Evolutionary conservation across 2,113 vertebrate genomes (phyloP), one percentile per base, ranked within the genome.

Genomic region (Cottus gobio): DNA sequence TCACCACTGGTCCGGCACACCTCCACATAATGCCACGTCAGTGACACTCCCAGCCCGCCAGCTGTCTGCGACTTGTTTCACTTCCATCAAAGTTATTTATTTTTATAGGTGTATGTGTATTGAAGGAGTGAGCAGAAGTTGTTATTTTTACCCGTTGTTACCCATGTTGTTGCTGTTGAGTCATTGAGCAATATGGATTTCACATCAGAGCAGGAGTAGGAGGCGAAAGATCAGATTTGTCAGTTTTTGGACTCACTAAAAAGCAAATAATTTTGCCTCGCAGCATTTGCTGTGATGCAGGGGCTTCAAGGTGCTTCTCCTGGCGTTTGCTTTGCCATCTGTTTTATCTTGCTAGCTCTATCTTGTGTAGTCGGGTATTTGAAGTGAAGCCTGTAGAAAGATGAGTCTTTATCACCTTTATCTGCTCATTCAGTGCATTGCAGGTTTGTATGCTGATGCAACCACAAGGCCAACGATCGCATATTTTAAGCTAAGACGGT

Each of bases 311-410:
- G 52, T 75, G 36, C 77, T 71, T 75, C 36, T 65, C n/a, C 20
- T 64, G 22, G 44, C 58, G 24, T 69, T 86, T 50, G 58, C 46
- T 67, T 77, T 71, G 30, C 66, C 36, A 67, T 72, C 68, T 84
- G 56, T 75, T 89, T 87, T 11, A 75, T 56, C 74, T 73, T 56
- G 46, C 26, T 31, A 11, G 39, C 9, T 44, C 63, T 46, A n/a
- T 22, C 65, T 34, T 6, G 26, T 28, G 36, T 28, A 5, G 37
- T 44, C 64, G n/a, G 68, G 63, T 64, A 62, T 82, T 64, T 68
- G 46, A 75, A 31, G 39, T 60, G 12, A 68, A 31, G 57, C 50
- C 26, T 52, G 3, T 48, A 56, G 71, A 77, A 85, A 79, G n/a
- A 22, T 48, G 20, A 37, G 15, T 36, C 44, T 83, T 63, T 67